Conservation (phyloP, 1,140 invertebrate species). For the Drosophila parabipectinata region DNA sequence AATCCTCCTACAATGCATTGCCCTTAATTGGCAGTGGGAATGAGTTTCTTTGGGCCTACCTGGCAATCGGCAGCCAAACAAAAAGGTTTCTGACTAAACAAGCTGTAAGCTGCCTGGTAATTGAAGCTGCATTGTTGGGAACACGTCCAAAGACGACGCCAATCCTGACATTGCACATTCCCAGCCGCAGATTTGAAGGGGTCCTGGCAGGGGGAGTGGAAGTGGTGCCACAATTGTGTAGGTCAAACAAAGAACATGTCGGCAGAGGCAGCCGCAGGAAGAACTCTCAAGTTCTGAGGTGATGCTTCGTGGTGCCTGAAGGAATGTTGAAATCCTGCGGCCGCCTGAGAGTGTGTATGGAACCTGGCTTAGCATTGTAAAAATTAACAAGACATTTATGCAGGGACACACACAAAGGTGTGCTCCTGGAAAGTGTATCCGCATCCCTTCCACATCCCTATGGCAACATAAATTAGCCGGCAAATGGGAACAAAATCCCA, state of each 20-base stretch:
- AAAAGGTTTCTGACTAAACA: constrained; percentile 43
- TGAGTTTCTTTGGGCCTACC: constrained; percentile 6
- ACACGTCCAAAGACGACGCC: constrained; percentile 30
- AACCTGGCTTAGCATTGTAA: constrained; percentile 16
- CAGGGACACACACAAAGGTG: constrained; percentile 54
- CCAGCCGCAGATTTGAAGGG: constrained; percentile 16
- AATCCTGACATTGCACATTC: constrained; percentile 55
- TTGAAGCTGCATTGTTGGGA: constrained; percentile 56
- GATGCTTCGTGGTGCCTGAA: not conserved
- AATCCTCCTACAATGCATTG: constrained; percentile 5
- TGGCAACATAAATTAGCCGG: constrained; percentile 69
- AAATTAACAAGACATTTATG: constrained; percentile 76
- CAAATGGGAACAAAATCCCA: constrained; percentile 9
- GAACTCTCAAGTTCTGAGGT: constrained; percentile 30
- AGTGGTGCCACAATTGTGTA: constrained; percentile 52
- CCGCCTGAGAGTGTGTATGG: not conserved
- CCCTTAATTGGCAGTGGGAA: constrained; percentile 30
- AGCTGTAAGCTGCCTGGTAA: constrained; percentile 56
- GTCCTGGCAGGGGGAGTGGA: not conserved
- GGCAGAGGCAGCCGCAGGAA: constrained; percentile 9
- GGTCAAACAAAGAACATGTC: constrained; percentile 57
- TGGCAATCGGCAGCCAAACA: constrained; percentile 17
- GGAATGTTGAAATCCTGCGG: constrained; percentile 2
- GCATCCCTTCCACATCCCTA: constrained; percentile 21
- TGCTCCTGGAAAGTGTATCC: constrained; percentile 32